Evolutionary conservation across 2,113 vertebrate genomes (phyloP).

Genomic region (Uria lomvia): DNA sequence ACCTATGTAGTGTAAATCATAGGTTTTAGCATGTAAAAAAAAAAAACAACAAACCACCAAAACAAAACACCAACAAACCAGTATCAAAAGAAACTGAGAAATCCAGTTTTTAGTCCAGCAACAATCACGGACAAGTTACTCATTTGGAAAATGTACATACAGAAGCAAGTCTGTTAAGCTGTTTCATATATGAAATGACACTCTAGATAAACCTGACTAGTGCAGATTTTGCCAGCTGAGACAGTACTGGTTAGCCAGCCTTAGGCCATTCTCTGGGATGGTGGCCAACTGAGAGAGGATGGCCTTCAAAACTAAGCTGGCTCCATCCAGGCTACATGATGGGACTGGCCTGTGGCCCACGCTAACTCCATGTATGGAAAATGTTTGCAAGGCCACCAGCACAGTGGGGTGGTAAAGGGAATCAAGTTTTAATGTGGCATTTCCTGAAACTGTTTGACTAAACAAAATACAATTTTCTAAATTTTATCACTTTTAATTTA

Average conservation of each 20-base stretch:
- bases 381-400: background rate
- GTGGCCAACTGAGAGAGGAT: background rate
- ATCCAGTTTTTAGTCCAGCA: background rate
- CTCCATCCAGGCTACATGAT: background rate
- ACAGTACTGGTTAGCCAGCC: background rate
- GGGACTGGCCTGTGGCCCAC: background rate
- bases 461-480: background rate
- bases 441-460: background rate
- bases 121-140: background rate
- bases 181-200: background rate
- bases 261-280: background rate
- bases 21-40: background rate
- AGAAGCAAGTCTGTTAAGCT: background rate
- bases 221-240: background rate
- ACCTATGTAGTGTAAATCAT: background rate
- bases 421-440: background rate
- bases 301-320: background rate
- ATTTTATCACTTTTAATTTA: background rate
- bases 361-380: background rate
- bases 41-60: background rate
- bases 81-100: background rate
- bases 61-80: background rate
- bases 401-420: background rate
- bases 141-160: background rate
- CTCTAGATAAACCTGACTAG: background rate